Evolutionary conservation across 1,140 invertebrate species (phyloP).

Genomic region (Venustaconcha ellipsiformis): DNA sequence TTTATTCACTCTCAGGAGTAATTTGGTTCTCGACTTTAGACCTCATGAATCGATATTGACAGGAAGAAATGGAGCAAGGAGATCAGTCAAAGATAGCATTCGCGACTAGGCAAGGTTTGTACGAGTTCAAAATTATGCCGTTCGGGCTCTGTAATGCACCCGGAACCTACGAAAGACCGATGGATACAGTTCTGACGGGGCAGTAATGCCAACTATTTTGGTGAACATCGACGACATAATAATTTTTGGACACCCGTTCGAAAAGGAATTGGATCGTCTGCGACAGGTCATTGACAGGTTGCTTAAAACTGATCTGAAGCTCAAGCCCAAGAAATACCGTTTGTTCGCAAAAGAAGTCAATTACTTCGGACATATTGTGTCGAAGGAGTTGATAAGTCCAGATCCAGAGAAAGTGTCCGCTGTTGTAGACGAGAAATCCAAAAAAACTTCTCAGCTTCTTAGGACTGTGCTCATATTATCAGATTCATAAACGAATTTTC

Average conservation of each 20-base stretch:
- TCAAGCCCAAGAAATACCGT: constrained; percentile 12
- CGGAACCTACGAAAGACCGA: too few species aligned
- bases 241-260: constrained; percentile 7
- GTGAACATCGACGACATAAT: too few species aligned
- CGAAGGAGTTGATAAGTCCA: neutral
- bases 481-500: constrained; percentile 24
- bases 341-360: constrained; percentile 5
- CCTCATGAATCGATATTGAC: too few species aligned
- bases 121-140: too few species aligned
- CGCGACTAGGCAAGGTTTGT: too few species aligned
- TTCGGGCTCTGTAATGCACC: too few species aligned
- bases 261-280: constrained; percentile 13
- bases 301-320: constrained; percentile 1
- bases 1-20: too few species aligned
- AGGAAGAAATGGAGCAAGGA: too few species aligned
- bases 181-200: too few species aligned
- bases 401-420: constrained; percentile 17
- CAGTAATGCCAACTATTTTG: too few species aligned
- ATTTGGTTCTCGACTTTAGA: too few species aligned
- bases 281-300: constrained; percentile 13
- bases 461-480: constrained; percentile 28
- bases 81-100: too few species aligned
- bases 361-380: constrained; percentile 3
- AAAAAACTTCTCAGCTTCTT: constrained; percentile 33
- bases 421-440: constrained; percentile 23